A percentile compares a stretch with the other conserved stretches of the same genome.
Evolutionary conservation across 2,888 invertebrate genomes (phyloP).

Genomic region (Eupithecia exiguata): DNA sequence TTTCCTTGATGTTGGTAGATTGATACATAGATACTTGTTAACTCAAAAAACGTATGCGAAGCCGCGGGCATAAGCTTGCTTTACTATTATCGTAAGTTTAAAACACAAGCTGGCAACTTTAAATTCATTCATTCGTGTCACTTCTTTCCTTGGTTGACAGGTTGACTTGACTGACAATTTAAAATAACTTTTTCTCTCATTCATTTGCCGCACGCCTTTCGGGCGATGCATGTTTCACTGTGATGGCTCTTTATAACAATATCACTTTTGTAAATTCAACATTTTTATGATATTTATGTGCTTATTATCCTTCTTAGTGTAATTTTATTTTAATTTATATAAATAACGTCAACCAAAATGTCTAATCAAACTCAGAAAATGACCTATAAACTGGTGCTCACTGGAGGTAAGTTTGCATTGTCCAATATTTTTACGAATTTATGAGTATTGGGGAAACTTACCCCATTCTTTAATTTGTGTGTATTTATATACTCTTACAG

Average conservation of each 20-base stretch:
- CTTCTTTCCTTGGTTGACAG: neutral
- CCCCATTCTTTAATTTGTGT: neutral
- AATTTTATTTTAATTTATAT: slow-evolving; percentile 72
- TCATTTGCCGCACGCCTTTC: slow-evolving; percentile 76
- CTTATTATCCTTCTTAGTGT: slow-evolving; percentile 72
- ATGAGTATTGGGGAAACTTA: neutral
- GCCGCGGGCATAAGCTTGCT: neutral
- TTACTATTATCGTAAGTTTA: neutral
- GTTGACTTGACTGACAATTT: neutral
- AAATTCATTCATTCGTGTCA: neutral
- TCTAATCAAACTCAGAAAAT: slow-evolving; percentile 85
- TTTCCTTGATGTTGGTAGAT: neutral
- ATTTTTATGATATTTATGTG: slow-evolving; percentile 81
- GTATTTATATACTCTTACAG: neutral
- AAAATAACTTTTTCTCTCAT: neutral
- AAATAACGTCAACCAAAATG: slow-evolving; percentile 70
- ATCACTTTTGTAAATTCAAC: slow-evolving; percentile 74
- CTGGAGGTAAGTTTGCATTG: slow-evolving; percentile 89
- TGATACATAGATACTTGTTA: too few species aligned
- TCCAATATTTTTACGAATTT: slow-evolving; percentile 29
- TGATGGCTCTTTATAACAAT: slow-evolving; percentile 74
- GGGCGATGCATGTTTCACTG: slow-evolving; percentile 77
- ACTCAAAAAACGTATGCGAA: too few species aligned
- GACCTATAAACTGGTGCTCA: slow-evolving; percentile 93
- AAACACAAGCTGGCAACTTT: slow-evolving; percentile 8